Evolutionary conservation across 2,113 vertebrate genomes (phyloP).

Genomic region (Shinisaurus crocodilurus): DNA sequence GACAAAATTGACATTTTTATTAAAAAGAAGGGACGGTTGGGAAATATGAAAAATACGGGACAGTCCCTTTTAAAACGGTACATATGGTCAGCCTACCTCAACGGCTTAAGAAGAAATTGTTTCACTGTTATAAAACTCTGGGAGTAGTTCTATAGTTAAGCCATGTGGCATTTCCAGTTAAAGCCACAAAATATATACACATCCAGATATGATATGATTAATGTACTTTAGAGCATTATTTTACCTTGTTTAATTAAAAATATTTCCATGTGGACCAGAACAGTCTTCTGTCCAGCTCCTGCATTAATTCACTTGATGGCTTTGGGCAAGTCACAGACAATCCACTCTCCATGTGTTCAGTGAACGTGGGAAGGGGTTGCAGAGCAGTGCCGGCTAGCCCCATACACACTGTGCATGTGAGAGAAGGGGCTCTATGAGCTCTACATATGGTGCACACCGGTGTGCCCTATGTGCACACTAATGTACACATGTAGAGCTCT

Average conservation of each 20-base stretch:
- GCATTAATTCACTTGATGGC: not conserved
- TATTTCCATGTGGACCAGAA: not conserved
- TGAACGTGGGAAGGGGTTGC: not conserved
- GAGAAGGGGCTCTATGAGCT: not conserved
- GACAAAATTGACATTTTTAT: too few species aligned
- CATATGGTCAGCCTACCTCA: too few species aligned
- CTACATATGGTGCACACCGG: too few species aligned
- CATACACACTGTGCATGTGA: not conserved
- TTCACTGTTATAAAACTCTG: not conserved
- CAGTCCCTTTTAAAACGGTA: too few species aligned
- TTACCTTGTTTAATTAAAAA: not conserved
- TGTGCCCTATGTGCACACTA: not conserved
- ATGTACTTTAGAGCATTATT: not conserved
- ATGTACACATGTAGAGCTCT: not conserved
- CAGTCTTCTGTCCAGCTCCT: not conserved
- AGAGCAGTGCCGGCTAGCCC: not conserved
- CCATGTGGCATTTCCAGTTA: not conserved
- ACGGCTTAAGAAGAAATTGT: not conserved
- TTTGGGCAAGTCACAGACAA: not conserved
- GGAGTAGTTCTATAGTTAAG: not conserved
- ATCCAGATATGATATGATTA: too few species aligned
- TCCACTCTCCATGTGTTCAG: not conserved
- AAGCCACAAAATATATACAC: not conserved
- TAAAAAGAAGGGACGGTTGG: too few species aligned
- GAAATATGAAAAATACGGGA: too few species aligned